phyloP scores from a whole-genome alignment of 2,113 vertebrate genomes.

The Alethe diademata region DNA sequence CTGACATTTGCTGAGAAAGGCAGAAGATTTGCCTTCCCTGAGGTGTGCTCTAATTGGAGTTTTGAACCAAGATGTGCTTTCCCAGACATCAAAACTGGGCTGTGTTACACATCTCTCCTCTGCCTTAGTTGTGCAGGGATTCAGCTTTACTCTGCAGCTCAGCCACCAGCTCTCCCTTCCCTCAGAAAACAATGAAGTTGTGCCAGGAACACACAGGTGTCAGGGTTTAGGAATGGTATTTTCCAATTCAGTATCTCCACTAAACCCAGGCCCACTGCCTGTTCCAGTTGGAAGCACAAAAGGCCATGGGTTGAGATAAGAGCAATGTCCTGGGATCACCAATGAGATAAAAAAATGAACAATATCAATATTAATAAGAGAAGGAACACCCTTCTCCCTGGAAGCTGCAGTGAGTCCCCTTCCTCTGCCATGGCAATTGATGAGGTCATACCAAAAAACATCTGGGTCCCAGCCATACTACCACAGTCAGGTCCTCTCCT shows the following conservation, averaged over 20 bases:
- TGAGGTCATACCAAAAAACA: background rate
- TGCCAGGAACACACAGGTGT: background rate
- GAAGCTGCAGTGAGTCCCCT: background rate
- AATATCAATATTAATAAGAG: background rate
- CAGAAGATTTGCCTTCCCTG: background rate
- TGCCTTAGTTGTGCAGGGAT: background rate
- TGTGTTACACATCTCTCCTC: background rate
- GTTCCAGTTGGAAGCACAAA: background rate
- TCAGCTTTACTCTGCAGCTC: background rate
- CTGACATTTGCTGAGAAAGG: background rate
- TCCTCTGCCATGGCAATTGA: background rate
- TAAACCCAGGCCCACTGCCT: background rate
- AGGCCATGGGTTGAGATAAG: background rate
- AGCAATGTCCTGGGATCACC: background rate
- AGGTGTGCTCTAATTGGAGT: background rate
- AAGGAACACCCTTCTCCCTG: background rate
- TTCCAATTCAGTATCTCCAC: background rate
- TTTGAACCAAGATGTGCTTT: background rate
- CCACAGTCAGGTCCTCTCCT: background rate
- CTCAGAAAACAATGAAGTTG: background rate
- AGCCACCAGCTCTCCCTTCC: background rate
- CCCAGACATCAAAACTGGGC: background rate
- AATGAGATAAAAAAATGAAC: background rate
- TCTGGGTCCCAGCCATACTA: fast-evolving
- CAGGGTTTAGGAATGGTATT: background rate